Evolutionary conservation across 2,113 vertebrate genomes (phyloP).

Genomic region (Rhipidura dahli): DNA sequence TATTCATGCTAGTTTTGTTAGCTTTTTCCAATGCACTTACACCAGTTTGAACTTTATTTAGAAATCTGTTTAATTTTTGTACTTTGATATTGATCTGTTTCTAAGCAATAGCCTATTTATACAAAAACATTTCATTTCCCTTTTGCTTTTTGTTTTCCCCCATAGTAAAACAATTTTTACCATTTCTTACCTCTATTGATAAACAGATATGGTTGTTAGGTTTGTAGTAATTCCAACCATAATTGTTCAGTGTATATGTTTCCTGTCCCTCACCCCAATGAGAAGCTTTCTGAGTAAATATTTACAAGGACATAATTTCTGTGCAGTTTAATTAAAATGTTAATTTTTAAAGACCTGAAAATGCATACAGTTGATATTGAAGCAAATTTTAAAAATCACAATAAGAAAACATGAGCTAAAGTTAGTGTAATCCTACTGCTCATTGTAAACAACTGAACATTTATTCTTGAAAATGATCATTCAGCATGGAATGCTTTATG

Average conservation of each 20-base stretch:
- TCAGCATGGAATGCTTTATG: not conserved
- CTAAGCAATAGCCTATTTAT: not conserved
- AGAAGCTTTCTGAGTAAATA: conserved; percentile 17
- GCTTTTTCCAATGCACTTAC: not conserved
- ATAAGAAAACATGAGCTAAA: not conserved
- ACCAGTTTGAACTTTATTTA: not conserved
- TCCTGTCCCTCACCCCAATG: not conserved
- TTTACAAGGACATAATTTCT: conserved; percentile 17
- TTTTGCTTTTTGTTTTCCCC: not conserved
- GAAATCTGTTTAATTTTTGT: not conserved
- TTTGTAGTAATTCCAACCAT: not conserved
- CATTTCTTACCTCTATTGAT: not conserved
- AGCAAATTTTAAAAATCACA: not conserved
- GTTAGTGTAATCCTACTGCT: not conserved
- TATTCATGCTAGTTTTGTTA: not conserved
- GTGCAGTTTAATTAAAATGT: not conserved
- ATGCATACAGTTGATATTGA: not conserved
- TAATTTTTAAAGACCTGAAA: conserved; percentile 22
- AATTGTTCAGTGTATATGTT: not conserved
- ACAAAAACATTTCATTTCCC: not conserved
- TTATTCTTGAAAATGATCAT: not conserved
- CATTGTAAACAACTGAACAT: not conserved
- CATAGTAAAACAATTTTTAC: not conserved
- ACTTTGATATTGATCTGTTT: not conserved
- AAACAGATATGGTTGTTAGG: not conserved